phyloP scores from a whole-genome alignment of 2,888 invertebrate species.

The Conchocele bisecta region DNA sequence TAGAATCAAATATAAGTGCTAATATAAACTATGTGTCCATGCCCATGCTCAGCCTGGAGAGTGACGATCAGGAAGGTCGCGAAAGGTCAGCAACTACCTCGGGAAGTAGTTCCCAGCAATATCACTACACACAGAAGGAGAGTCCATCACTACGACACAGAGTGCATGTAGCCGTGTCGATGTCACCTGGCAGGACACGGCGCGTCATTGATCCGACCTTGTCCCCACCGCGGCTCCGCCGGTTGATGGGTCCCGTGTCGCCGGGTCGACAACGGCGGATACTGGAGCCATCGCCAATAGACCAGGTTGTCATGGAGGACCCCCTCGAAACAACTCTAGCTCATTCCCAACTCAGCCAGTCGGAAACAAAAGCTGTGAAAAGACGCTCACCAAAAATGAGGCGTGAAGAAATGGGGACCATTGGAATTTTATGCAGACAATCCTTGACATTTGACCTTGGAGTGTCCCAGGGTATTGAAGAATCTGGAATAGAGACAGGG shows the following conservation, averaged over 20 bases:
- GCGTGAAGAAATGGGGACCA: constrained; percentile 73
- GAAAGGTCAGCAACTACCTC: constrained; percentile 65
- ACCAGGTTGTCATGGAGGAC: constrained; percentile 52
- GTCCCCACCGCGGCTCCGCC: constrained; percentile 44
- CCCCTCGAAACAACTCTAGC: constrained; percentile 51
- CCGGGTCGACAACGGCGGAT: constrained; percentile 41
- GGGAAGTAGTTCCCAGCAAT: constrained; percentile 14
- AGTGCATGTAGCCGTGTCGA: constrained; percentile 61
- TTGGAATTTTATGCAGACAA: constrained; percentile 79
- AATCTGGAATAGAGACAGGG: constrained; percentile 37
- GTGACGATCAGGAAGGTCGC: constrained; percentile 56
- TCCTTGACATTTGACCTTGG: constrained; percentile 79
- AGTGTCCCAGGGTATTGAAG: constrained; percentile 44
- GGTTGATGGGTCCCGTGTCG: constrained; percentile 48
- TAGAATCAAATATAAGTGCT: constrained; percentile 67
- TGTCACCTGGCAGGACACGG: constrained; percentile 55
- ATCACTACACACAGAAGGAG: constrained; percentile 37
- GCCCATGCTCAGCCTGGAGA: constrained; percentile 67
- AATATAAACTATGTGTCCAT: constrained; percentile 69
- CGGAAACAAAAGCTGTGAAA: constrained; percentile 34
- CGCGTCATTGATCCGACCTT: constrained; percentile 51
- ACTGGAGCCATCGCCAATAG: constrained; percentile 43
- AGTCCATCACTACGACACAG: constrained; percentile 57
- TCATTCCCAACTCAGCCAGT: constrained; percentile 41
- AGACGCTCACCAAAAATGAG: constrained; percentile 58